These are phyloP conservation scores for Scomber scombrus DNA, from an alignment of 2,113 vertebrate species.

Conservation along the genomic window DNA sequence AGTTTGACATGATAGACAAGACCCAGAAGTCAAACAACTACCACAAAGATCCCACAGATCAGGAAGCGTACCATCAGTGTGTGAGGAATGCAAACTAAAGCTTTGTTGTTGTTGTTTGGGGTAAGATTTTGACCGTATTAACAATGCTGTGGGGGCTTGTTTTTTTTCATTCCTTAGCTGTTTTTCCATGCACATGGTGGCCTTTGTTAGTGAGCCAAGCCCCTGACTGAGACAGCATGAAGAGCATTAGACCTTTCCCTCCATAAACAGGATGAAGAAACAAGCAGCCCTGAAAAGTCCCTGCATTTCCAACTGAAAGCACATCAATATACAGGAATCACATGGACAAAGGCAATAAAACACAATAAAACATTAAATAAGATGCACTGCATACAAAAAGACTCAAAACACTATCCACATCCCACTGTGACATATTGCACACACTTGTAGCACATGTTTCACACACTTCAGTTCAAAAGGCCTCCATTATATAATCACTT, in stretches of 20 bases:
- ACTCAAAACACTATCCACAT: constrained; percentile 16
- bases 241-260: constrained; percentile 58
- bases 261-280: constrained; percentile 64
- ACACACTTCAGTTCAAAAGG: constrained; percentile 47
- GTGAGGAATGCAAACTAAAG: constrained; percentile 67
- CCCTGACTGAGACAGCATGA: constrained; percentile 56
- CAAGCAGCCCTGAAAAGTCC: constrained; percentile 33
- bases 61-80: constrained; percentile 44
- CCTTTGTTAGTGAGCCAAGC: constrained; percentile 77
- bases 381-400: constrained; percentile 1
- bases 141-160: constrained; percentile 60
- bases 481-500: constrained; percentile 57
- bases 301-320: constrained; percentile 16
- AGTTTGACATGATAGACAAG: constrained; percentile 20
- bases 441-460: constrained; percentile 40
- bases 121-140: constrained; percentile 66
- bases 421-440: constrained; percentile 34
- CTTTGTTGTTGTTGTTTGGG: constrained; percentile 63
- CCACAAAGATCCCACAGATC: constrained; percentile 45
- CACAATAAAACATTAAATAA: constrained; percentile 12
- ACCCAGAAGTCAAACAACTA: constrained; percentile 38
- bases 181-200: constrained; percentile 75
- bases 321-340: not conserved
- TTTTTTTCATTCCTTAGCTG: constrained; percentile 63
- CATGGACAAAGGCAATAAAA: not conserved